phyloP scores from a whole-genome alignment of 2,797 vertebrate species.

The Manis javanica region DNA sequence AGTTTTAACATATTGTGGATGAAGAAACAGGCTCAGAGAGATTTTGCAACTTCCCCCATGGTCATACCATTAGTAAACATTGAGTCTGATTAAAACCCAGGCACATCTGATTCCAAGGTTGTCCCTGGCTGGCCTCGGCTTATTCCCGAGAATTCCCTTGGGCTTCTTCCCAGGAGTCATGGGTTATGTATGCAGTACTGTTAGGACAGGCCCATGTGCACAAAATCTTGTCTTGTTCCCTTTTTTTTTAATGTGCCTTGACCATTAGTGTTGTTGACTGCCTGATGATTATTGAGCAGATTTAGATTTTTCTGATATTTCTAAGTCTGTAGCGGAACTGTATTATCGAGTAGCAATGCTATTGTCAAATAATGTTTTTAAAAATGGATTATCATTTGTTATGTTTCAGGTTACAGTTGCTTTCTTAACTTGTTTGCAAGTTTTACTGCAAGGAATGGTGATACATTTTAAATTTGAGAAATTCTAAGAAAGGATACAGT shows the following conservation, averaged over 20 bases:
- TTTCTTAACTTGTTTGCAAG: constrained; percentile 29
- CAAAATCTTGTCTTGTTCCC: neutral
- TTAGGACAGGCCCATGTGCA: neutral
- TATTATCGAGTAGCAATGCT: constrained; percentile 9
- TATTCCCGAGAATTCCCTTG: neutral
- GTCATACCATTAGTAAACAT: neutral
- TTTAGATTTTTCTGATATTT: neutral
- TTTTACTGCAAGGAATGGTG: neutral
- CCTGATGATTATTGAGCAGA: neutral
- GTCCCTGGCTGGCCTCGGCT: neutral
- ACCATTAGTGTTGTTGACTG: neutral
- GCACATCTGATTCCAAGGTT: neutral
- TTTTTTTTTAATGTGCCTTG: neutral
- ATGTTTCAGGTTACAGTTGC: neutral
- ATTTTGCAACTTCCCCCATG: constrained; percentile 11
- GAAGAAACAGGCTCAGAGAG: neutral
- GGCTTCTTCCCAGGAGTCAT: neutral
- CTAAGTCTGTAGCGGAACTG: neutral
- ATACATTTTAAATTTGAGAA: neutral
- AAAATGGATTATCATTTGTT: neutral
- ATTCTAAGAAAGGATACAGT: neutral
- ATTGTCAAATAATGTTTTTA: neutral
- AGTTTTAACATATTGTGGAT: neutral
- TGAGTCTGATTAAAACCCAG: neutral
- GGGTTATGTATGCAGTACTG: neutral